These are phyloP conservation scores for Choreutis nemorana DNA, from an alignment of 2,888 invertebrate species.

Conservation along the genomic window DNA sequence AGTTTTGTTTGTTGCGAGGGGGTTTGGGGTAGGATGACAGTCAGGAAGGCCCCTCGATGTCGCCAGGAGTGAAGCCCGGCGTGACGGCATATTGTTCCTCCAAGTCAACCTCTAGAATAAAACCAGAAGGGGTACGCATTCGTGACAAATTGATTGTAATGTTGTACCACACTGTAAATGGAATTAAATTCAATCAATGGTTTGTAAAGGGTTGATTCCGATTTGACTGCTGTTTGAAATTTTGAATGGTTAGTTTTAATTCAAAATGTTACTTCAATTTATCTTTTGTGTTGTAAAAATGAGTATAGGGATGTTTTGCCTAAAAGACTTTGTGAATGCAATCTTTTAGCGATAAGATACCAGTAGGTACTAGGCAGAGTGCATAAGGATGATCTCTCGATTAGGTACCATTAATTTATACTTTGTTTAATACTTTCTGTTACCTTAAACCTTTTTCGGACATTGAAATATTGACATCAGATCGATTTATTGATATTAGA, in stretches of 20 bases:
- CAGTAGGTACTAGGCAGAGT: not conserved
- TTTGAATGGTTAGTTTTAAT: not conserved
- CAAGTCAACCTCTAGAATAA: constrained; percentile 18
- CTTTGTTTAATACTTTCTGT: no score
- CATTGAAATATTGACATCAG: no score
- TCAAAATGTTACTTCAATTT: not conserved
- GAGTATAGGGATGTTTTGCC: not conserved
- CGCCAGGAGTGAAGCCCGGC: constrained; percentile 44
- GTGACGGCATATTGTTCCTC: constrained; percentile 55
- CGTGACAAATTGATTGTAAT: constrained; percentile 57
- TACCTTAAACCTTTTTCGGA: no score
- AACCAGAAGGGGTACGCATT: constrained; percentile 36
- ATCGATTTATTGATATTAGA: no score
- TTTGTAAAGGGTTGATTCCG: constrained; percentile 3
- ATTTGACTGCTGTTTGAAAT: not conserved
- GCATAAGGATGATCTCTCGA: no score
- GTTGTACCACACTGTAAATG: constrained; percentile 36
- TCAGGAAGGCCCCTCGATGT: constrained; percentile 45
- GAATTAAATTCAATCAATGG: constrained; percentile 24
- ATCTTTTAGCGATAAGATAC: not conserved
- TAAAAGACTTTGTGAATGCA: not conserved
- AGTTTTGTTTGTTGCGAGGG: constrained; percentile 14
- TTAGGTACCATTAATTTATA: no score
- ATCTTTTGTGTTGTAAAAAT: not conserved
- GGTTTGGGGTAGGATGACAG: constrained; percentile 46